Percentiles rank a stretch among this genome's conserved stretches.
These are phyloP conservation scores for Parascotia fuliginaria DNA, from an alignment of 2,888 invertebrate species.

Conservation along the genomic window DNA sequence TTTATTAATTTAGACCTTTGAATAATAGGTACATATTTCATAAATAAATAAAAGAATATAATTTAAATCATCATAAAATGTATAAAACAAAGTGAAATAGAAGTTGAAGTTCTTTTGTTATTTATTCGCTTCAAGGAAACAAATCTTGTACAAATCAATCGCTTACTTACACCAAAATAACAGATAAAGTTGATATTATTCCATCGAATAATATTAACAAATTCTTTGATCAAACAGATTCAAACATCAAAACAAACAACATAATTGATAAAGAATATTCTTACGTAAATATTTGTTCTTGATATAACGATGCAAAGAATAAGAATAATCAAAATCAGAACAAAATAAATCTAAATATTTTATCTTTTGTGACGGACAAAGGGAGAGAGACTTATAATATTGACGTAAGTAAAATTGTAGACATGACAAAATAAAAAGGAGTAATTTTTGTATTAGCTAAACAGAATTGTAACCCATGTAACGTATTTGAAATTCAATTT, in stretches of 20 bases:
- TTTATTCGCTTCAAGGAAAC: no score
- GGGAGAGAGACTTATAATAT: constrained; percentile 24
- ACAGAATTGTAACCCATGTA: constrained; percentile 4
- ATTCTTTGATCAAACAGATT: background rate
- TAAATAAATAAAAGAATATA: no score
- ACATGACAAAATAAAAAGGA: constrained; percentile 23
- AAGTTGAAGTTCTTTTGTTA: no score
- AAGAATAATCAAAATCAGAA: constrained; percentile 24
- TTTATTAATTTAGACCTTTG: no score
- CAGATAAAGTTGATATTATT: background rate
- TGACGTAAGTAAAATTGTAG: constrained; percentile 9
- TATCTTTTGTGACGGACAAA: constrained; percentile 18
- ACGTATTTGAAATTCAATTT: background rate
- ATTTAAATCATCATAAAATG: no score
- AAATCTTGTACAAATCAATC: background rate
- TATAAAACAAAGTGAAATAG: no score
- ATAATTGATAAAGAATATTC: constrained; percentile 26
- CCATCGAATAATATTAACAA: background rate
- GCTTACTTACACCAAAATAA: background rate
- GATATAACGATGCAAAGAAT: constrained; percentile 4
- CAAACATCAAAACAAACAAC: constrained; percentile 5
- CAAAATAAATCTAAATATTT: constrained; percentile 18
- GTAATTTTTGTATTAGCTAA: constrained; percentile 22
- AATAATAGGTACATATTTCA: no score
- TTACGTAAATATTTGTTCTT: constrained; percentile 10